Percentiles rank a stretch among this genome's conserved stretches.
Conservation (phyloP, 2,888 invertebrate genomes). For the Xanthorhoe spadicearia region DNA sequence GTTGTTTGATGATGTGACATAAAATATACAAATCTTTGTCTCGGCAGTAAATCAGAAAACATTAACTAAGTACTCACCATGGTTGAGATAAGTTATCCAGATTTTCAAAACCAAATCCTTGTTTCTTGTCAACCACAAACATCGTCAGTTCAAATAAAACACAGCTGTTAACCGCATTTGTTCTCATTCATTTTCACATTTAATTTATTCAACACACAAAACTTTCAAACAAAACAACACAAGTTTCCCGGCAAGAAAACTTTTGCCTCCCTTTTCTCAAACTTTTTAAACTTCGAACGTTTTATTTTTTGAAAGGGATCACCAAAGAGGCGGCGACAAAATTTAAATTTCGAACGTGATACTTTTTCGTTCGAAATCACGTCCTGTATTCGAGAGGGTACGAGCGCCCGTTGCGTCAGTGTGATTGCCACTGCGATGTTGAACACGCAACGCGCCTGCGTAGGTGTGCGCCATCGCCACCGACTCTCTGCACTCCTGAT, state of each 20-base stretch:
- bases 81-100: background rate
- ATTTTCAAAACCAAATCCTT: constrained; percentile 10
- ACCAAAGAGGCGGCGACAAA: constrained; percentile 20
- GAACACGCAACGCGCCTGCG: constrained; percentile 75
- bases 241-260: constrained; percentile 28
- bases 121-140: constrained; percentile 5
- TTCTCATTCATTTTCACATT: constrained; percentile 24
- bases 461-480: constrained; percentile 66
- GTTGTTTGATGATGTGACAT: too few species aligned
- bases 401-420: constrained; percentile 68
- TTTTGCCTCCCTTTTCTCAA: constrained; percentile 16
- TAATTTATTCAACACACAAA: constrained; percentile 40
- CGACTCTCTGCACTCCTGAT: constrained; percentile 74
- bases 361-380: constrained; percentile 47
- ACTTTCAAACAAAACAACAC: constrained; percentile 35
- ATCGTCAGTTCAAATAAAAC: constrained; percentile 16
- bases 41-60: too few species aligned
- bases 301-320: constrained; percentile 27
- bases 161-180: constrained; percentile 4
- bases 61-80: constrained; percentile 5
- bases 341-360: constrained; percentile 44
- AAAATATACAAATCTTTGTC: too few species aligned
- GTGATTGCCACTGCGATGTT: constrained; percentile 73
- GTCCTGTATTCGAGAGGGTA: constrained; percentile 44
- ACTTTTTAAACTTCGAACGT: constrained; percentile 35